These are phyloP conservation scores for Danaus plexippus DNA, from an alignment of 1,140 invertebrate species.

Conservation along the genomic window DNA sequence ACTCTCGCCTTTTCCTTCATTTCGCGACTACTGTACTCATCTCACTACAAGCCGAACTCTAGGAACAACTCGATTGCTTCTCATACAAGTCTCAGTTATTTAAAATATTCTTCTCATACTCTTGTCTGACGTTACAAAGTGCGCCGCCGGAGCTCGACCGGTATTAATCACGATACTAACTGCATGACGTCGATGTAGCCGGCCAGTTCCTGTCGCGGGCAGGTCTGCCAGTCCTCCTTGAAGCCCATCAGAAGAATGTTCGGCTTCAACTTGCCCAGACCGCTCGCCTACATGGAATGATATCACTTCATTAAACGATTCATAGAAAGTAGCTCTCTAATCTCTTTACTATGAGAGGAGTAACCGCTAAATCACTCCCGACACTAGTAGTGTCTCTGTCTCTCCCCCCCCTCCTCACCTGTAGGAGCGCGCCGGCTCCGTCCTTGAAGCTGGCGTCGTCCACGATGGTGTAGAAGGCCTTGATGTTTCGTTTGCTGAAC, in stretches of 20 bases:
- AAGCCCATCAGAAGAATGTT: conserved; percentile 94
- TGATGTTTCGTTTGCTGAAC: conserved; percentile 88
- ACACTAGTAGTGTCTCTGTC: too few species aligned
- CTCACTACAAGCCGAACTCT: too few species aligned
- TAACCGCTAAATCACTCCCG: too few species aligned
- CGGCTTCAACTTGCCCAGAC: conserved; percentile 90
- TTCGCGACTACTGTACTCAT: too few species aligned
- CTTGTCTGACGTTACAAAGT: too few species aligned
- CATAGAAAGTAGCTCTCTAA: too few species aligned
- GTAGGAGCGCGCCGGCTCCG: conserved; percentile 80
- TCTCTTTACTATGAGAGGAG: too few species aligned
- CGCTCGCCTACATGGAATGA: conserved; percentile 73
- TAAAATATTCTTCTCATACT: too few species aligned
- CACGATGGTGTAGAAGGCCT: conserved; percentile 91
- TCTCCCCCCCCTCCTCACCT: conserved; percentile 53
- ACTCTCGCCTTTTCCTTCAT: too few species aligned
- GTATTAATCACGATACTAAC: conserved; percentile 75
- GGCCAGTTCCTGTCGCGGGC: conserved; percentile 78
- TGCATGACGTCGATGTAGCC: conserved; percentile 95
- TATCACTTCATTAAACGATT: conserved; percentile 7
- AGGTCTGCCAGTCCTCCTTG: conserved; percentile 90
- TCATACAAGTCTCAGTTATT: too few species aligned
- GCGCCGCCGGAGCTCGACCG: too few species aligned
- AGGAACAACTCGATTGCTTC: too few species aligned
- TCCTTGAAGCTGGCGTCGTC: conserved; percentile 85